Percentiles rank a stretch among this genome's conserved stretches.
phyloP scores from a whole-genome alignment of 2,797 vertebrate species.

The Molothrus aeneus region DNA sequence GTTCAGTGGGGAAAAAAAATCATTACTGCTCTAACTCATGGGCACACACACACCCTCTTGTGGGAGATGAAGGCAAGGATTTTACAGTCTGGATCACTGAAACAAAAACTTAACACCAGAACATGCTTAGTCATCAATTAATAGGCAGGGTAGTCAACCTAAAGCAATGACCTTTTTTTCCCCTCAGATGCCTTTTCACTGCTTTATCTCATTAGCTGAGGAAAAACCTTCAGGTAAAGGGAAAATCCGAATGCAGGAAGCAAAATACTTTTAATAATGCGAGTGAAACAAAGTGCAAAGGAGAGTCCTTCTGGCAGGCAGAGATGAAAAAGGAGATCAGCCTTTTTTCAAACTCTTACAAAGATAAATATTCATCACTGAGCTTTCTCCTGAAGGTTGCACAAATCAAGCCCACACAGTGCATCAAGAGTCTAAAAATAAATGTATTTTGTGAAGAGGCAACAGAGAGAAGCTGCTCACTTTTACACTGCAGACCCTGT shows the following conservation, averaged over 20 bases:
- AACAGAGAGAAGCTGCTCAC: conserved; percentile 74
- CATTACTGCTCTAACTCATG: neutral
- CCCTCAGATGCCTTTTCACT: neutral
- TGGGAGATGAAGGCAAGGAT: conserved; percentile 3
- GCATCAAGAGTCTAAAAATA: neutral
- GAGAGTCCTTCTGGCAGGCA: neutral
- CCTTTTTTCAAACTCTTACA: neutral
- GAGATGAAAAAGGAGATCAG: neutral
- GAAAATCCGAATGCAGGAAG: neutral
- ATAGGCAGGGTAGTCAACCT: neutral
- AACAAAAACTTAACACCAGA: neutral
- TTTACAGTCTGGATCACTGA: neutral
- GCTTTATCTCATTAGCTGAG: neutral
- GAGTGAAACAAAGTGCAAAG: neutral
- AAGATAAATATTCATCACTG: neutral
- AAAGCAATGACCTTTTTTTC: neutral
- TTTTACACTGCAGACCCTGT: conserved; percentile 96
- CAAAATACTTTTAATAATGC: neutral
- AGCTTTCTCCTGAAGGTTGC: neutral
- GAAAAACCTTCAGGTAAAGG: neutral
- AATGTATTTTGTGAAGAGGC: neutral
- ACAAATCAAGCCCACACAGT: neutral
- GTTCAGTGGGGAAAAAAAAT: neutral
- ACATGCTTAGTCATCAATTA: neutral
- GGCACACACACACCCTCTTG: conserved; percentile 34